phyloP scores from a whole-genome alignment of 2,888 invertebrate species.

The Laspeyria flexula region DNA sequence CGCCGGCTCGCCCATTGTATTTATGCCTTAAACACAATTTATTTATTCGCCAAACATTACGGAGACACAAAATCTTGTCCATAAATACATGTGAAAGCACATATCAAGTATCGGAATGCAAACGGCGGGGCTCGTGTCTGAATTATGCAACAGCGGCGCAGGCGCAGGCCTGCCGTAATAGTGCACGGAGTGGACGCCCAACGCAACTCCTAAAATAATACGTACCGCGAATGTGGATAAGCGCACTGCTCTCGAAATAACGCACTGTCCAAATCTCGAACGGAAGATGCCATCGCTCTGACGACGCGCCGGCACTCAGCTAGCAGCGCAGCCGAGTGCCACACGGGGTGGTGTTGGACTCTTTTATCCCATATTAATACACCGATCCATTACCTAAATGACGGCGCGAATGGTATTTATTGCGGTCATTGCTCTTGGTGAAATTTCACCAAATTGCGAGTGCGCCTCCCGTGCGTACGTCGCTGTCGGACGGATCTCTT shows the following conservation, averaged over 20 bases:
- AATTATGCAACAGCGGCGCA: constrained; percentile 83
- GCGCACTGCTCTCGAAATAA: constrained; percentile 51
- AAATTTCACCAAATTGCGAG: constrained; percentile 65
- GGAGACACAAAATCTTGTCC: constrained; percentile 86
- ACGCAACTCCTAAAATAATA: constrained; percentile 79
- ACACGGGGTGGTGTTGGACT: not conserved
- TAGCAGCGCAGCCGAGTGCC: not conserved
- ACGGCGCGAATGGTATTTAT: constrained; percentile 69
- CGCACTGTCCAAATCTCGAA: constrained; percentile 51
- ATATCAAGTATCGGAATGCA: constrained; percentile 86
- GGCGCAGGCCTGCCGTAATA: constrained; percentile 75
- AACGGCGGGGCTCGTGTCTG: constrained; percentile 82
- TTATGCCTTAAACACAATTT: constrained; percentile 83
- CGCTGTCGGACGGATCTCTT: constrained; percentile 61
- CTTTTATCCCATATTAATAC: constrained; percentile 45
- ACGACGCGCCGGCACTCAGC: constrained; percentile 11
- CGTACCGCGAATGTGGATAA: constrained; percentile 50
- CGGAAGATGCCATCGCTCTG: constrained; percentile 13
- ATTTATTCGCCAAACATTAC: constrained; percentile 86
- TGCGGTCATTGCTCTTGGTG: constrained; percentile 61
- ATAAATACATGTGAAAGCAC: constrained; percentile 86
- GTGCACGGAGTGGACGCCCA: constrained; percentile 68
- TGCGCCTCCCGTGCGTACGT: constrained; percentile 32
- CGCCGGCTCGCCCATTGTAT: constrained; percentile 82
- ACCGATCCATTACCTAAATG: constrained; percentile 68